Evolutionary conservation across 2,113 vertebrate genomes (phyloP).

Genomic region (Ceuthmochares aereus): DNA sequence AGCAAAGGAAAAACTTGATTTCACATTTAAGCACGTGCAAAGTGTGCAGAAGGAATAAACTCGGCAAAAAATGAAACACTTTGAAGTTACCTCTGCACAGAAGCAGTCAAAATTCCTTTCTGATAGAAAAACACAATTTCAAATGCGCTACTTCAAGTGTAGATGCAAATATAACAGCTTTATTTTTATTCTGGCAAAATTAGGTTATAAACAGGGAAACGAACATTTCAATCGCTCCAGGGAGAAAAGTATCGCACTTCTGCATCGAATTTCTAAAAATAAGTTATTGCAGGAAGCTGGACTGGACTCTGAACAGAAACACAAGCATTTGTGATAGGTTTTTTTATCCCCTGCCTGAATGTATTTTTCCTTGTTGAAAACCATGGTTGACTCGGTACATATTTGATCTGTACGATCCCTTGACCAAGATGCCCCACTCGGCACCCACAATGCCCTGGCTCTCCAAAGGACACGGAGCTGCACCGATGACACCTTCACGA

Average conservation of each 20-base stretch:
- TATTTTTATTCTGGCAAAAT: slow-evolving; percentile 36
- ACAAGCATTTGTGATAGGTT: too few relatives aligned
- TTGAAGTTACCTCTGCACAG: slow-evolving; percentile 12
- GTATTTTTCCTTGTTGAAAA: neutral
- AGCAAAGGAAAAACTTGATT: neutral
- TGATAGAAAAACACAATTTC: slow-evolving; percentile 33
- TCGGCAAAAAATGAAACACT: neutral
- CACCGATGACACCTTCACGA: fast-evolving
- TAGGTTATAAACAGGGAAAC: neutral
- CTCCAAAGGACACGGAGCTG: fast-evolving
- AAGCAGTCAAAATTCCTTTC: slow-evolving; percentile 19
- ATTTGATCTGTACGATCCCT: neutral
- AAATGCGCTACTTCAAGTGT: slow-evolving; percentile 3
- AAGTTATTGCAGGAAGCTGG: neutral
- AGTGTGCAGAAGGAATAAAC: neutral
- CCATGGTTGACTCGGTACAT: fast-evolving
- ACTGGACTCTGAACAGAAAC: neutral
- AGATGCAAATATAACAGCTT: slow-evolving; percentile 44
- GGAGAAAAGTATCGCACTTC: neutral
- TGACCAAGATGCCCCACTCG: neutral
- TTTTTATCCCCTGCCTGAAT: neutral
- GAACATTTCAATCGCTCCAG: neutral
- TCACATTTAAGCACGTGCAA: neutral
- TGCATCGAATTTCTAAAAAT: neutral
- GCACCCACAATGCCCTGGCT: fast-evolving